These are phyloP conservation scores for Bovichtus variegatus DNA, from an alignment of 2,797 vertebrate genomes.

Conservation along the genomic window DNA sequence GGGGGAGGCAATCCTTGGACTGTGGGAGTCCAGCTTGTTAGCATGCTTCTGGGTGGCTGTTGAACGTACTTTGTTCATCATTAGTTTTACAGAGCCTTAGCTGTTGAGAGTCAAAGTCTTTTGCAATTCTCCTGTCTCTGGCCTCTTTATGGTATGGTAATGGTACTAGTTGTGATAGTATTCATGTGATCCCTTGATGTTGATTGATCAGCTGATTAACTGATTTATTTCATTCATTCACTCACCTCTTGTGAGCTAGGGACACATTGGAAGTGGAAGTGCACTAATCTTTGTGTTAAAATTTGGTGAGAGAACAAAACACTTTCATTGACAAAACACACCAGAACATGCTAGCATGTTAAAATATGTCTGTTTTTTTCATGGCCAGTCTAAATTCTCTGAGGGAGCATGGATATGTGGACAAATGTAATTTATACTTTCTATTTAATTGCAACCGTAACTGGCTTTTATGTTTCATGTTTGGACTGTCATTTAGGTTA, in stretches of 20 bases:
- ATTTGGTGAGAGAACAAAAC: no score
- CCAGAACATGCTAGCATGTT: no score
- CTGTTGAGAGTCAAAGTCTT: no score
- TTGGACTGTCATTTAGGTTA: constrained; percentile 17
- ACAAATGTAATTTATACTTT: constrained; percentile 1
- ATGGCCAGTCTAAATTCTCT: neutral
- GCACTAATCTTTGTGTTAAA: no score
- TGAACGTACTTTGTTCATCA: constrained; percentile 46
- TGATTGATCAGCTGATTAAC: constrained; percentile 5
- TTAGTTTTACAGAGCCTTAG: constrained; percentile 46
- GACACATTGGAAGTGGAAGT: no score
- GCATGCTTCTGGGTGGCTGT: constrained; percentile 34
- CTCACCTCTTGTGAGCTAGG: no score
- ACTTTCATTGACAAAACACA: no score
- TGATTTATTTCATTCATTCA: constrained; percentile 6
- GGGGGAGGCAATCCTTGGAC: constrained; percentile 48
- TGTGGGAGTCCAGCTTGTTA: constrained; percentile 52
- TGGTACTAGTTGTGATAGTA: neutral
- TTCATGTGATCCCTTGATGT: neutral
- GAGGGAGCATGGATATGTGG: neutral
- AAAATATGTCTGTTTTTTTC: no score
- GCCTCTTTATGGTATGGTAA: constrained; percentile 11
- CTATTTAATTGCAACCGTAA: constrained; percentile 1
- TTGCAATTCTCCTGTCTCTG: no score
- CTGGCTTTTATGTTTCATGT: constrained; percentile 2